phyloP scores from a whole-genome alignment of 1,140 invertebrate species.

The Yoshiicerus persimilis region DNA sequence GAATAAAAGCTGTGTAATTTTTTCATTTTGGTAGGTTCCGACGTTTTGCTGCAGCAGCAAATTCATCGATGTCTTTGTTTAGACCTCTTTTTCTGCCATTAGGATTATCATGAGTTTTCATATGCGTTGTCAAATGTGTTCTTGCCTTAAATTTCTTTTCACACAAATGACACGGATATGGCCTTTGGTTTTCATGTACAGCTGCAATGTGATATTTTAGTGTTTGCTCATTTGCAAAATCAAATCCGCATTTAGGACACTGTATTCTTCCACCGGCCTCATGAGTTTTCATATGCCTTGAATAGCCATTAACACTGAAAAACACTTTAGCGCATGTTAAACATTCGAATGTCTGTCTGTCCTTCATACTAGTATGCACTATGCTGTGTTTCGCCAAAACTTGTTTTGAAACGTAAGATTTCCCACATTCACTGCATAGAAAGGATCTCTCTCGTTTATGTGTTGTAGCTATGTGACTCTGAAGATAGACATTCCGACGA shows the following conservation, averaged over 20 bases:
- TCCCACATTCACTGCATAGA: neutral
- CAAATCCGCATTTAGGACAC: neutral
- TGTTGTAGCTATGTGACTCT: neutral
- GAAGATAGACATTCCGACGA: neutral
- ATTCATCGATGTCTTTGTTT: neutral
- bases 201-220: neutral
- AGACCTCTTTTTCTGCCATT: neutral
- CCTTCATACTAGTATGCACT: neutral
- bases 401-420: neutral
- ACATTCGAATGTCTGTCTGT: neutral
- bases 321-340: neutral
- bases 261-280: neutral
- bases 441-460: neutral
- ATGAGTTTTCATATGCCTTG: neutral
- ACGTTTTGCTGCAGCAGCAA: neutral
- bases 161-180: neutral
- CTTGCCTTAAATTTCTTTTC: neutral
- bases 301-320: no score
- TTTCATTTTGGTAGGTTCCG: no score
- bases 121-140: neutral
- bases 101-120: neutral
- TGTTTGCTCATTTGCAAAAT: neutral
- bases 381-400: neutral
- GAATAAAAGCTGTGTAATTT: no score
- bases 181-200: neutral